Conservation (phyloP, 1,140 invertebrate species). For the Phymorhynchus buccinoides region DNA sequence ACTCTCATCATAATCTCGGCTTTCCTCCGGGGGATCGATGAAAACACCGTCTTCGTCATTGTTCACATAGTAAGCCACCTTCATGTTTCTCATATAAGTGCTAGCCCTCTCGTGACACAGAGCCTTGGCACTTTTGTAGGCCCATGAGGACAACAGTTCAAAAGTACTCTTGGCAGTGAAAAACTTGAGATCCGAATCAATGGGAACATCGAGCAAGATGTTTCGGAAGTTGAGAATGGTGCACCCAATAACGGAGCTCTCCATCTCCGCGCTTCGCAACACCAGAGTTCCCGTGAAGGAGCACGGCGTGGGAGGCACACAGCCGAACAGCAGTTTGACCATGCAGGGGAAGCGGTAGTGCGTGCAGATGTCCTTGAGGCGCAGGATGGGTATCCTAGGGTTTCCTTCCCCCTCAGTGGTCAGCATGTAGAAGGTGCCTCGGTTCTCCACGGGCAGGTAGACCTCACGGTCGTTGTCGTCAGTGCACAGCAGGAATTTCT, state of each 20-base stretch:
- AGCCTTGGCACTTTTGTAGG: slow-evolving; percentile 48
- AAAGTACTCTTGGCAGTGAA: slow-evolving; percentile 45
- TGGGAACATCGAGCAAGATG: slow-evolving; percentile 56
- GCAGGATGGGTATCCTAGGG: slow-evolving; percentile 46
- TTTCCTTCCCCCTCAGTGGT: slow-evolving; percentile 32
- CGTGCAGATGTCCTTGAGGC: slow-evolving; percentile 50
- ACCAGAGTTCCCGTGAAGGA: slow-evolving; percentile 55
- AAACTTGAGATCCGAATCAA: slow-evolving; percentile 48
- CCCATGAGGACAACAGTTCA: slow-evolving; percentile 36
- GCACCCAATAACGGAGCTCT: slow-evolving; percentile 55
- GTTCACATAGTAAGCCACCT: slow-evolving; percentile 42
- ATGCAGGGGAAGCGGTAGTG: slow-evolving; percentile 48
- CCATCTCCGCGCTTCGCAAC: slow-evolving; percentile 47
- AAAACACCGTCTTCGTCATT: neutral
- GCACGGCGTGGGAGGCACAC: slow-evolving; percentile 53
- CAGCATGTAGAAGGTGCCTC: slow-evolving; percentile 57
- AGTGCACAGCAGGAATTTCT: slow-evolving; percentile 56
- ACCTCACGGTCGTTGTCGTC: slow-evolving; percentile 60
- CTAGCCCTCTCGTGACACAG: slow-evolving; percentile 51
- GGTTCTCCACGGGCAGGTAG: slow-evolving; percentile 50
- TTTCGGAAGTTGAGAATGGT: slow-evolving; percentile 55
- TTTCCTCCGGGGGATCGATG: neutral
- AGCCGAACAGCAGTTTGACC: slow-evolving; percentile 57
- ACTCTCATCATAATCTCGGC: neutral
- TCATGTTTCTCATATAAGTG: slow-evolving; percentile 56